Evolutionary conservation across 2,888 invertebrate species (phyloP), one percentile per base, ranked within the genome.

Genomic region (Panzeria rudis): DNA sequence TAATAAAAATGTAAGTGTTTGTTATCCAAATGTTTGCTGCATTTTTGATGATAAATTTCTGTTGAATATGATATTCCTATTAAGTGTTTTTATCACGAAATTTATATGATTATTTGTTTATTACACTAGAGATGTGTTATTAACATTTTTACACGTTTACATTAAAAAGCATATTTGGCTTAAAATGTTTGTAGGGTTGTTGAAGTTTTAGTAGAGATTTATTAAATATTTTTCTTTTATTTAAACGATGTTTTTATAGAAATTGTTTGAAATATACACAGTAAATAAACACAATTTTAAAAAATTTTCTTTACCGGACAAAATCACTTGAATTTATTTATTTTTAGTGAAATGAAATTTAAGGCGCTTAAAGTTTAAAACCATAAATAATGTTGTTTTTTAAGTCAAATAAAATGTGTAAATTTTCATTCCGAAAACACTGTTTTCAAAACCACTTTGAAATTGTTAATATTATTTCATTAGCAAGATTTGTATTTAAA

Each of bases 11-110:
- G 8, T 29, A 13, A 61, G 15, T 69, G 50, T 78, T 69, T 69
- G 69, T 52, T 78, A 78, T 78, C 69, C 52, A 44, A 66, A 52
- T 76, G 20, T 38, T 50, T 47, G 47, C 38, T 17, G 59, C 77
- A 78, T 78, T 78, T 61, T 77, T 25, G 44, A 17, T 17, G 23
- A 54, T 29, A 23, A 59, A 17, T 23, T 47, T 32, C 23, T 23
- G 54, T 54, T 25, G 54, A 54, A 54, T 56, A 11, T 6, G 44
- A 29, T 35, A 44, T 29, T 29, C 25, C 47, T 47, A 47, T 2
- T 17, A 5, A 54, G 15, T 20, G 44, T 35, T 17, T 9, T 9
- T 56, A 54, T 25, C 54, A 25, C 54, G 2, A 56, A 9, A 56
- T 2, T n/a, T 29, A 20, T n/a, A n/a, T n/a, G n/a, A n/a, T n/a